A percentile compares a stretch with the other conserved stretches of the same genome.
phyloP scores from a whole-genome alignment of 2,113 vertebrate species.

The Agapornis roseicollis region DNA sequence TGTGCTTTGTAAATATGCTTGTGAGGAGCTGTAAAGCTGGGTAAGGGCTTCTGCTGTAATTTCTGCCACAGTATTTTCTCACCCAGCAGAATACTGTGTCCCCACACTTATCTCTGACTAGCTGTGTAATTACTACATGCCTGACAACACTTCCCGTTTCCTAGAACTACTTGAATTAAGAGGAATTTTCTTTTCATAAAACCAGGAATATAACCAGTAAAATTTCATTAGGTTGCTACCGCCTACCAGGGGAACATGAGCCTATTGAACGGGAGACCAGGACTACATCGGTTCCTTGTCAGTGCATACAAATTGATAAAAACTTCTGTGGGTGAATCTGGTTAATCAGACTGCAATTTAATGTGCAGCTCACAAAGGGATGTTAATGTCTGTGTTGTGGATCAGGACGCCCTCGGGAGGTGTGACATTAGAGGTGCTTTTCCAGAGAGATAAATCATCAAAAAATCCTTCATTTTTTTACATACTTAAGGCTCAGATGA shows the following conservation, averaged over 20 bases:
- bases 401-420: not conserved
- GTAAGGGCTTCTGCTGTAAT: not conserved
- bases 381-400: not conserved
- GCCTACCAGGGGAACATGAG: not conserved
- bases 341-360: not conserved
- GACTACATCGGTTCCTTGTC: not conserved
- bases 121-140: not conserved
- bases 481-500: not conserved
- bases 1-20: not conserved
- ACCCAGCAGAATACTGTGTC: not conserved
- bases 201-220: not conserved
- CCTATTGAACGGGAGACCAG: not conserved
- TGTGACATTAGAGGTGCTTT: not conserved
- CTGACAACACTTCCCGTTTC: slow-evolving; percentile 53
- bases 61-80: not conserved
- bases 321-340: not conserved
- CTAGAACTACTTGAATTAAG: slow-evolving; percentile 49
- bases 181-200: slow-evolving; percentile 35
- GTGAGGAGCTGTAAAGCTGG: not conserved
- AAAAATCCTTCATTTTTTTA: not conserved
- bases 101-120: not conserved
- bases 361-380: not conserved
- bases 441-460: not conserved
- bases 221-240: not conserved
- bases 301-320: not conserved